Conservation (phyloP, 2,797 vertebrate genomes). For the Macropodus opercularis region DNA sequence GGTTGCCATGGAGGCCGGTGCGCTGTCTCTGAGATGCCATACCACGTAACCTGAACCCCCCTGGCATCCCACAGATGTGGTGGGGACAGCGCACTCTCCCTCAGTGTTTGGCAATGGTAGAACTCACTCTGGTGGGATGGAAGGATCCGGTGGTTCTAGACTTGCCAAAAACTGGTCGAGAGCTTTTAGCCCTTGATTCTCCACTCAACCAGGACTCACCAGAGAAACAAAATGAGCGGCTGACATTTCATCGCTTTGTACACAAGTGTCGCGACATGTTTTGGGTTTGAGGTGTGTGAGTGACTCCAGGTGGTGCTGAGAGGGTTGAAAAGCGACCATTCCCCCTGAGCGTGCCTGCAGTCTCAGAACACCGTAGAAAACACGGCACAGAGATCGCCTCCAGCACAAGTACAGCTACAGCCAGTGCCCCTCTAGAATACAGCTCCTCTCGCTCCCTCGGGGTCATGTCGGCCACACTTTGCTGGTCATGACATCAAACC, state of each 20-base stretch:
- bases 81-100: slow-evolving; percentile 72
- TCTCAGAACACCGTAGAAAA: slow-evolving; percentile 68
- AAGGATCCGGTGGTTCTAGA: slow-evolving; percentile 99
- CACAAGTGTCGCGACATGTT: slow-evolving; percentile 3
- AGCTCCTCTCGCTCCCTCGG: background rate
- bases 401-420: too few species aligned
- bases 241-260: background rate
- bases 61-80: slow-evolving; percentile 37
- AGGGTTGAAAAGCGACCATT: slow-evolving; percentile 62
- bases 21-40: slow-evolving; percentile 38
- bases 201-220: slow-evolving; percentile 2
- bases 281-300: slow-evolving; percentile 53
- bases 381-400: too few species aligned
- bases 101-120: slow-evolving; percentile 99
- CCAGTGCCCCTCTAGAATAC: background rate
- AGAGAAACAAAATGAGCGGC: slow-evolving; percentile 3
- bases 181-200: slow-evolving; percentile 58
- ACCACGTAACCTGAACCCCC: slow-evolving; percentile 58
- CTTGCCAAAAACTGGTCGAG: slow-evolving; percentile 96
- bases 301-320: slow-evolving; percentile 77
- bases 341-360: slow-evolving; percentile 72
- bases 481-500: slow-evolving; percentile 39
- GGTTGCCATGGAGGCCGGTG: slow-evolving; percentile 57
- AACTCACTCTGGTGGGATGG: slow-evolving; percentile 99
- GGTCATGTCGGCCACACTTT: slow-evolving; percentile 14